Base-by-base conservation (phyloP, 2,888 invertebrate species). In the Sarcophaga caerulescens region DNA sequence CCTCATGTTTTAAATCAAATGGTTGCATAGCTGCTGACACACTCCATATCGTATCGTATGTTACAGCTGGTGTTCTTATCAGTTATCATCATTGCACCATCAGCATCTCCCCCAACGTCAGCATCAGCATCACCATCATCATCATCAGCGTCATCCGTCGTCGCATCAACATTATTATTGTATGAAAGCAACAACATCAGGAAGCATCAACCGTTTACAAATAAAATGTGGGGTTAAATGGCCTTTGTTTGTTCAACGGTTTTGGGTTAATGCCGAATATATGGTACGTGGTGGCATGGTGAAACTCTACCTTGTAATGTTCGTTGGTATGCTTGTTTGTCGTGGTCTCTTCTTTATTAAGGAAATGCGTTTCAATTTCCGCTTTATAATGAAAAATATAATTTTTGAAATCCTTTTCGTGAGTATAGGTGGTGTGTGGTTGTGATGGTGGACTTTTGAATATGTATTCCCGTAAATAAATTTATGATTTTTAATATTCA, bases 341-440 rank as follows among this genome's bases (percentile, higher is more conserved):
- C 66, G 68, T 63, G 45, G 23, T 35, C 68, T 35, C 62, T 68
- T 57, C 80, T 69, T 73, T 35, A 60, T 17, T 71, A 77, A 81
- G 83, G 86, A 86, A 86, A 78, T 81, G 84, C 86, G 86, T 84
- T 86, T 86, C 75, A 86, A 86, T 86, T 81, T 86, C 86, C 86
- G 83, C 45, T 84, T 8, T 71, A 63, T 84, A 86, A 86, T 86
- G 86, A 71, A 84, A 81, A 77, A 59, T 59, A 23, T 21, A 69
- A 19, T 25, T 63, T 23, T 12, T 65, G 44, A 69, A 77, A 80
- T 65, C 59, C 77, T 66, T 79, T 45, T 66, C n/a, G 62, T 70
- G 35, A 65, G 12, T 19, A 59, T n/a, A 14, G 19, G 52, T 57
- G 73, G 70, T 71, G 60, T 8, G 8, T 35, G 35, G 35, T 35